Base-by-base conservation (phyloP, 92 coral and sea anemone genomes). In the Palythoa heliodiscus region DNA sequence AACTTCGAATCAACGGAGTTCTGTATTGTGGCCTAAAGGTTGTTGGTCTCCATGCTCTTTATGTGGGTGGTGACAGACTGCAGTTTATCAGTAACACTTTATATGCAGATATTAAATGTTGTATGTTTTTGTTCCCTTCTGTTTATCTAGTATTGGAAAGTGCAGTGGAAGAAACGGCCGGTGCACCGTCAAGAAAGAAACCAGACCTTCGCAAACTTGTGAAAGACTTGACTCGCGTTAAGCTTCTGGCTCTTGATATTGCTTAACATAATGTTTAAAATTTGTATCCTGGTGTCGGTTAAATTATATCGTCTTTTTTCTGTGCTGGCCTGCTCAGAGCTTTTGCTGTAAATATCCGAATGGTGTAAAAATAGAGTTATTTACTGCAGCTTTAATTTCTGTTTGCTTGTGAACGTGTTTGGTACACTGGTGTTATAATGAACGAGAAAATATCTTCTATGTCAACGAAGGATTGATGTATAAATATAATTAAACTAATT, bases 181-280 rank as follows among this genome's bases (percentile, higher is more conserved):
- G 85, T 3, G 23, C 87, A 16, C 78, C 71, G 53, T 57, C 77
- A 1, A 83, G 86, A 1, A 82, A 87, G 86, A 95, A 94, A 89
- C 92, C 92, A 12, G 95, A 94, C 82, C 86, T 95, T 19, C 88
- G 98, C 58, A 94, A 94, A 85, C 98, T 95, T 52, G 95, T 92
- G 14, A 95, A 91, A 64, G 95, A 93, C 60, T 84, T 93, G 71
- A 86, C 70, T 61, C 93, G 93, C 23, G 92, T 93, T 10, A 89
- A 90, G 53, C 86, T 91, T 8, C 74, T 92, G 8, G 90, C 93
- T 19, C 70, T 87, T 23, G 78, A 87, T 40, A 87, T 70, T 57
- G 90, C 83, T 20, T 89, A 77, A 82, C 11, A 23, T 20, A 8
- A 11, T 43, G 15, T 2, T 4, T 37, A 23, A 11, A 25, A 15